These are phyloP conservation scores for Urocitellus parryii DNA, from an alignment of 2,113 vertebrate genomes.

Conservation along the genomic window DNA sequence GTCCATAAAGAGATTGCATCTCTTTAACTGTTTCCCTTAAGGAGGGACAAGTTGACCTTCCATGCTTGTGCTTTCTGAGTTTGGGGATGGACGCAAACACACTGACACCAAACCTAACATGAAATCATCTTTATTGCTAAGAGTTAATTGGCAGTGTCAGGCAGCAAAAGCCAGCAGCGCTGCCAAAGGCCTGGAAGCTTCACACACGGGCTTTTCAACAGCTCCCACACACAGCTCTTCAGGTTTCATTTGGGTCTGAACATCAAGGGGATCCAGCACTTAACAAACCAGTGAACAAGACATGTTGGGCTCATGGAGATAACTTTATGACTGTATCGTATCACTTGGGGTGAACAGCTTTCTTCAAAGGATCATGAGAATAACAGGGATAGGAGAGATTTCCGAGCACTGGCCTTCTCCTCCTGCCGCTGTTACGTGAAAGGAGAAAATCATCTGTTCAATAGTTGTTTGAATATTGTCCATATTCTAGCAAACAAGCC, in stretches of 20 bases:
- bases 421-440: slow-evolving; percentile 86
- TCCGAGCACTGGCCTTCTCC: slow-evolving; percentile 86
- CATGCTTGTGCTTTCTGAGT: background rate
- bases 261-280: background rate
- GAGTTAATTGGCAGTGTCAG: background rate
- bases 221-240: background rate
- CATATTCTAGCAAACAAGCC: background rate
- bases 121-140: background rate
- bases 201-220: background rate
- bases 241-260: background rate
- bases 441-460: slow-evolving; percentile 76
- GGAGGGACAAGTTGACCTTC: background rate
- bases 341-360: slow-evolving; percentile 84
- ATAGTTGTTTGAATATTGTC: slow-evolving; percentile 61
- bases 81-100: background rate
- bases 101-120: background rate
- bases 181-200: background rate
- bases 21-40: background rate
- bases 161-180: background rate
- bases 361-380: slow-evolving; percentile 85
- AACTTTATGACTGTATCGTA: slow-evolving; percentile 82
- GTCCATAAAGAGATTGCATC: background rate
- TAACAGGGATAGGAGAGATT: slow-evolving; percentile 88
- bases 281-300: background rate
- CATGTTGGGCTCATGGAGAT: slow-evolving; percentile 58